Percentiles rank a stretch among this genome's conserved stretches.
Conservation (phyloP, 2,797 vertebrate genomes). For the Syngnathus acus region DNA sequence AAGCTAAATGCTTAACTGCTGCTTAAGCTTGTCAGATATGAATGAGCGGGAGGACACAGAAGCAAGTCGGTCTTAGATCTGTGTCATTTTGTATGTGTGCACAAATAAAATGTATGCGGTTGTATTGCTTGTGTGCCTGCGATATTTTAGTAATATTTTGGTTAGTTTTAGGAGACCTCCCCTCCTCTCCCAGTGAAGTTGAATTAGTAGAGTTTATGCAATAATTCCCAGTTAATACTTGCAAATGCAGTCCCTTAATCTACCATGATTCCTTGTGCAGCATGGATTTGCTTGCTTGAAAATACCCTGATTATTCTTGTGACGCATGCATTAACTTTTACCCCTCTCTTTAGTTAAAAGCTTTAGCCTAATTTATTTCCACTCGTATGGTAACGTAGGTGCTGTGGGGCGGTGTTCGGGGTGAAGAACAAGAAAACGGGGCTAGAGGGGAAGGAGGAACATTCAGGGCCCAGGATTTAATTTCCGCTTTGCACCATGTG, state of each 20-base stretch:
- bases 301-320: slow-evolving; percentile 52
- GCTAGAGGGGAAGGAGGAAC: slow-evolving; percentile 30
- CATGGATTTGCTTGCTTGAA: slow-evolving; percentile 45
- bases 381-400: slow-evolving; percentile 17
- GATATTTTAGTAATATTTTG: slow-evolving; percentile 14
- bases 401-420: slow-evolving; percentile 1
- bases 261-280: slow-evolving; percentile 50
- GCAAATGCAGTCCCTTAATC: slow-evolving; percentile 64
- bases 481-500: slow-evolving; percentile 61
- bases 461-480: slow-evolving; percentile 55
- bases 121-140: not conserved
- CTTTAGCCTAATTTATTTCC: slow-evolving; percentile 6
- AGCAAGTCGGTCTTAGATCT: slow-evolving; percentile 22
- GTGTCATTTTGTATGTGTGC: slow-evolving; percentile 13
- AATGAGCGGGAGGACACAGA: slow-evolving; percentile 43
- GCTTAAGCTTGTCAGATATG: slow-evolving; percentile 52
- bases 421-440: slow-evolving; percentile 27
- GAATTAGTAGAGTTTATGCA: slow-evolving; percentile 60
- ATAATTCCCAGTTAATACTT: slow-evolving; percentile 65
- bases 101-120: slow-evolving; percentile 1
- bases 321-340: slow-evolving; percentile 45
- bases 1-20: slow-evolving; percentile 51
- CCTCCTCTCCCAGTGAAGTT: slow-evolving; percentile 33
- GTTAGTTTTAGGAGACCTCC: slow-evolving; percentile 22
- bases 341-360: slow-evolving; percentile 29